Base-by-base conservation (phyloP, 2,888 invertebrate genomes). In the Formica aserva region DNA sequence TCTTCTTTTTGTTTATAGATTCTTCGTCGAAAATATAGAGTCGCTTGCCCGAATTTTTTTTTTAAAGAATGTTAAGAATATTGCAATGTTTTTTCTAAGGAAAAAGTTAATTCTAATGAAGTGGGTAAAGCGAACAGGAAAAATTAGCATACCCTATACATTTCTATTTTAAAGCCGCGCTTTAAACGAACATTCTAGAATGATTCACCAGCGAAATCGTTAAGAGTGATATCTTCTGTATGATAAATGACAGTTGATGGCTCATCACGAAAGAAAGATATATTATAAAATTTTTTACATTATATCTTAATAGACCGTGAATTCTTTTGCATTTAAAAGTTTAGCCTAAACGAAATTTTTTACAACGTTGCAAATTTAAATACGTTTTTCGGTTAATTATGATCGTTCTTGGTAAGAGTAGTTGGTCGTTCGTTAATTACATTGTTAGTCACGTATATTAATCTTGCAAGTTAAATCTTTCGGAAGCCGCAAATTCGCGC, bases 381-480 rank as follows among this genome's bases (percentile, higher is more conserved):
- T 82, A 48, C 57, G 71, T 77, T 66, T 67, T 67, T 62, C 75
- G 82, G 84, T 81, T 84, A 88, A 85, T 84, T 26, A 41, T 38
- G 22, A 69, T 69, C 82, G 87, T 85, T 85, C 84, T 81, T 87
- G 82, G 75, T 84, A 62, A 76, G 41, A 83, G 52, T 35, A 65
- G 29, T 81, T 22, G 38, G 65, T 32, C 41, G 62, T 57, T n/a
- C 89, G 83, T 89, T 89, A 89, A 89, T 90, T 86, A 87, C 87
- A 89, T 62, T 77, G 83, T 90, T 84, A 85, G 82, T 77, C 45
- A 60, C 55, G 81, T 76, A 85, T 8, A 52, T 87, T 89, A 89
- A 90, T 90, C 87, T 90, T 82, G 74, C 63, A 57, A 74, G 87
- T 86, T 86, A 90, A 89, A 89, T 90, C 90, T 87, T 66, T 69